phyloP scores from a whole-genome alignment of 2,888 invertebrate genomes.

The Podotricha telesiphe region DNA sequence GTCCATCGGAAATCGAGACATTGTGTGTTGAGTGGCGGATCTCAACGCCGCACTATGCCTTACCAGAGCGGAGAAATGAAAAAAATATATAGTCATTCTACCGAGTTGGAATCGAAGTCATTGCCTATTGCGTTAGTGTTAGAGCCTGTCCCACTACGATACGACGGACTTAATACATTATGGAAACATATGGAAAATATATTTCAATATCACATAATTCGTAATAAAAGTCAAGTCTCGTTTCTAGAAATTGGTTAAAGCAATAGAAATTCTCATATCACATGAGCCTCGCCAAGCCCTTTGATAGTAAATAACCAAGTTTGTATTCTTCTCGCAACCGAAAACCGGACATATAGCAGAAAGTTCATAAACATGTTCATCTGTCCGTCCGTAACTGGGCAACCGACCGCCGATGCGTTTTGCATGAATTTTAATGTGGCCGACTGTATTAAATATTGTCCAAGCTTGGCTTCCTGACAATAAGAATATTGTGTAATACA shows the following conservation, averaged over 20 bases:
- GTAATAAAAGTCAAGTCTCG: conserved; percentile 14
- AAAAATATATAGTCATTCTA: too few relatives aligned
- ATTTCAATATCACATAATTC: background rate
- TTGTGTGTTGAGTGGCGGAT: too few relatives aligned
- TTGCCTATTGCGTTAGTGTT: too few relatives aligned
- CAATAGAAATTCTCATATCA: conserved; percentile 6
- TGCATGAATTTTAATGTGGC: conserved; percentile 48
- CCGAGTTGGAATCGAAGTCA: too few relatives aligned
- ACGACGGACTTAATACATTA: too few relatives aligned
- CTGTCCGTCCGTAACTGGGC: conserved; percentile 43
- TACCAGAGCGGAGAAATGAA: too few relatives aligned
- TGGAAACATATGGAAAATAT: background rate
- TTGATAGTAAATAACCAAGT: conserved; percentile 17
- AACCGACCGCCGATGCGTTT: conserved; percentile 35
- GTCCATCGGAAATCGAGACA: too few relatives aligned
- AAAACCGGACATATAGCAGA: conserved; percentile 40
- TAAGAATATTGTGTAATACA: conserved; percentile 9
- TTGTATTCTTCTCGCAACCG: conserved; percentile 37
- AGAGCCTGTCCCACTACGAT: too few relatives aligned
- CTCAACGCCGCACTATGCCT: too few relatives aligned
- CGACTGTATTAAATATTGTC: conserved; percentile 36
- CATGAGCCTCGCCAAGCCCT: conserved; percentile 10
- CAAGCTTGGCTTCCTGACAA: conserved; percentile 25
- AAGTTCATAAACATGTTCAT: conserved; percentile 47
- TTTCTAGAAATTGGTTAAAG: conserved; percentile 12